These are phyloP conservation scores for Panthera uncia DNA, from an alignment of 2,113 vertebrate genomes.

Conservation along the genomic window DNA sequence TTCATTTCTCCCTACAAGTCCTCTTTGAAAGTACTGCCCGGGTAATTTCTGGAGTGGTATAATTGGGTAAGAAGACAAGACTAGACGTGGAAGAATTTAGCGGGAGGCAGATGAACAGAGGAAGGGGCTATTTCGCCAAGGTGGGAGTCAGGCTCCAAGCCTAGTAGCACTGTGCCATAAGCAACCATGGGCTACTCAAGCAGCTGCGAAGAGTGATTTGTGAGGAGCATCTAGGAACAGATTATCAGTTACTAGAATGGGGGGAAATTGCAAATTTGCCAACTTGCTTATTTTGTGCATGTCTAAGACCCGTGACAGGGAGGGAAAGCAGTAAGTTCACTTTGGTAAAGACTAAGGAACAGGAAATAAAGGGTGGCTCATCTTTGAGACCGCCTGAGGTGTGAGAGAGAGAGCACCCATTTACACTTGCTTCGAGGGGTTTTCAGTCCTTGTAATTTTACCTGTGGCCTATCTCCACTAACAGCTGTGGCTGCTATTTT, in stretches of 20 bases:
- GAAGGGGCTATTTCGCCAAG: neutral
- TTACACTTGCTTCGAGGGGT: neutral
- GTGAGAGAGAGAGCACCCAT: neutral
- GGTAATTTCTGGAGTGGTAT: neutral
- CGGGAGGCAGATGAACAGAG: neutral
- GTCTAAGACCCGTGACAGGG: neutral
- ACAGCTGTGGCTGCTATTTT: slow-evolving; percentile 64
- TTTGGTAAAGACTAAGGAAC: neutral
- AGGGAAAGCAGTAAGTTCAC: neutral
- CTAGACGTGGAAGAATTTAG: neutral
- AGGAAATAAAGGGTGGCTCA: neutral
- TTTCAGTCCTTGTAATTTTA: neutral
- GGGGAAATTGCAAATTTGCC: neutral
- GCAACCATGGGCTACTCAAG: neutral
- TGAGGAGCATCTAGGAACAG: neutral
- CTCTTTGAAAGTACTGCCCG: neutral
- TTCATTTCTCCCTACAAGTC: neutral
- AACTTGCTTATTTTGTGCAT: neutral
- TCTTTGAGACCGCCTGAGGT: neutral
- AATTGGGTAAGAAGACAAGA: neutral
- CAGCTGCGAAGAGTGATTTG: neutral
- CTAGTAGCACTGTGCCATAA: neutral
- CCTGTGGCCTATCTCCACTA: slow-evolving; percentile 16
- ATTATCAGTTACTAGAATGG: neutral
- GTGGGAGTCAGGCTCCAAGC: neutral